Evolutionary conservation across 2,797 vertebrate genomes (phyloP).

Genomic region (Momotus momota): DNA sequence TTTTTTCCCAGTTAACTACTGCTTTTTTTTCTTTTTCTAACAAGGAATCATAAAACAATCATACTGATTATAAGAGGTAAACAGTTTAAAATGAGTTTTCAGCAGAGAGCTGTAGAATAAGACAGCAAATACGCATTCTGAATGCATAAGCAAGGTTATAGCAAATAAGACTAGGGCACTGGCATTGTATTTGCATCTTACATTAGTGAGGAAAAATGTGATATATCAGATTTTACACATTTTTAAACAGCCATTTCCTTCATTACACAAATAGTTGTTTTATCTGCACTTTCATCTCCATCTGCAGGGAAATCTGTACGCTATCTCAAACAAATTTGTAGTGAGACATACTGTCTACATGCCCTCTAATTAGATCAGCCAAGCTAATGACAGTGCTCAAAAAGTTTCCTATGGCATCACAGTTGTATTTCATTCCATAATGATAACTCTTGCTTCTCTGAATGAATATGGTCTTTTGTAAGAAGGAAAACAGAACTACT

Average conservation of each 20-base stretch:
- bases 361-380: background rate
- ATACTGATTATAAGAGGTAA: background rate
- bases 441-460: background rate
- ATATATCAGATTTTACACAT: background rate
- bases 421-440: background rate
- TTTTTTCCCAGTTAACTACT: background rate
- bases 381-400: background rate
- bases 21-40: background rate
- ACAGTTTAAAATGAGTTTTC: background rate
- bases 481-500: background rate
- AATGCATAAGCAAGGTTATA: background rate
- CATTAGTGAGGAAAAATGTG: background rate
- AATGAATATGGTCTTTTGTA: background rate
- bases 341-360: background rate
- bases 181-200: background rate
- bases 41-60: background rate
- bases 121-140: background rate
- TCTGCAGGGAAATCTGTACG: background rate
- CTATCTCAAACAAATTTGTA: background rate
- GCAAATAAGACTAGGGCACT: background rate
- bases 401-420: background rate
- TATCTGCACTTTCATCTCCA: background rate
- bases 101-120: background rate
- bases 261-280: background rate
- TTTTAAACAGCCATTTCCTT: background rate